Percentiles rank a stretch among this genome's conserved stretches.
Evolutionary conservation across 2,888 invertebrate genomes (phyloP).

Genomic region (Cosmopolites sordidus): DNA sequence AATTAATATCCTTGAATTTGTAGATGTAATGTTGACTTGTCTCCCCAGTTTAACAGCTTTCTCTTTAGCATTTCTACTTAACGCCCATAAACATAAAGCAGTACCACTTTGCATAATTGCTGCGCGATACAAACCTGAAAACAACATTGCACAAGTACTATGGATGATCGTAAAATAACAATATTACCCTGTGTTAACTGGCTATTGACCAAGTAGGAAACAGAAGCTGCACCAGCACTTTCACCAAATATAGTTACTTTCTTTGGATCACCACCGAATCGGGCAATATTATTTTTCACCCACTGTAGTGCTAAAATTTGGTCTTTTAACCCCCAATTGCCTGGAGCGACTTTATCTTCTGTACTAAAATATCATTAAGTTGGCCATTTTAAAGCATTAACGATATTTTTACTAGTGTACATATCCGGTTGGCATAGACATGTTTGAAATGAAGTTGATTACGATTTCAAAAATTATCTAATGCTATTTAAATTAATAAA

Average conservation of each 20-base stretch:
- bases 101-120: slow-evolving; percentile 35
- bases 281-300: slow-evolving; percentile 30
- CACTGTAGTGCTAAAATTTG: slow-evolving; percentile 34
- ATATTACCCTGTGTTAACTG: slow-evolving; percentile 25
- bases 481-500: too few relatives aligned
- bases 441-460: too few relatives aligned
- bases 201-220: slow-evolving; percentile 31
- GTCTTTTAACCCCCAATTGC: slow-evolving; percentile 35
- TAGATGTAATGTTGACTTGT: slow-evolving; percentile 13
- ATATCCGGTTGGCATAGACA: too few relatives aligned
- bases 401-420: too few relatives aligned
- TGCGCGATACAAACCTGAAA: slow-evolving; percentile 31
- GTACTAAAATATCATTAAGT: too few relatives aligned
- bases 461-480: too few relatives aligned
- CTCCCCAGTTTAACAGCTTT: slow-evolving; percentile 16
- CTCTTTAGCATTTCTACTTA: slow-evolving; percentile 24
- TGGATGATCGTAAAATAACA: too few relatives aligned
- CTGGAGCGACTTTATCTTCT: slow-evolving; percentile 29
- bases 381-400: too few relatives aligned
- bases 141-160: too few relatives aligned
- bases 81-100: slow-evolving; percentile 31
- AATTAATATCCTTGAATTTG: slow-evolving; percentile 22
- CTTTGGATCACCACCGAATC: slow-evolving; percentile 15
- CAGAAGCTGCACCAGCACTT: slow-evolving; percentile 33
- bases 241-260: slow-evolving; percentile 33